Evolutionary conservation across 92 coral and sea anemone genomes (phyloP), one percentile per base, ranked within the genome.

Genomic region (Phenganax stokvisi): DNA sequence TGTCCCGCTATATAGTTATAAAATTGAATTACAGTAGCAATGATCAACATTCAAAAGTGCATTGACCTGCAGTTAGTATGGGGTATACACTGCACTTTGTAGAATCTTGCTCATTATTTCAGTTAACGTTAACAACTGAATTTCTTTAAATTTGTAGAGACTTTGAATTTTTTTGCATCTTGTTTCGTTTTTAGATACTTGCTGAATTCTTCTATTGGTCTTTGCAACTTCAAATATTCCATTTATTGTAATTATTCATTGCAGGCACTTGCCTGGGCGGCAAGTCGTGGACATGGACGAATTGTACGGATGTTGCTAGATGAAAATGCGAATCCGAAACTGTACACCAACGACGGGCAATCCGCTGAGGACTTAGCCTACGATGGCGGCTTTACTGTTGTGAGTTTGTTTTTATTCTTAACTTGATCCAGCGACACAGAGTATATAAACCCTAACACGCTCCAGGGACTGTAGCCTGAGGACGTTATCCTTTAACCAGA

Each of bases 221-320:
- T 73, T 44, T 1, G 73, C 28, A 67, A 15, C 60, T 51, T 20
- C 9, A 37, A 51, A 54, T 58, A 47, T 53, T 61, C 51, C 9
- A 13, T 20, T 52, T 16, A 54, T 59, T 51, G 29, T 20, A 0
- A 9, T 20, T 1, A 56, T 56, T 69, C 17, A 54, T 67, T 60
- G 47, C 63, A 93, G 98, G 91, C 98, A 54, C 84, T 94, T 74
- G 84, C 94, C 54, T 89, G 92, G 93, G 98, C 98, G 20, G 98
- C 94, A 31, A 84, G 89, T 75, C 89, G 87, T 73, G 98, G 98
- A 13, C 92, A 94, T 82, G 98, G 98, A 15, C 87, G 89, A 77
- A 87, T 92, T 12, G 96, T 90, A 7, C 90, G 98, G 9, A 88
- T 86, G 60, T 80, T 94, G 68, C 80, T 94, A 53, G 97, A 94